Conservation (phyloP, 1,140 invertebrate species). For the Drosophila tsacasi region DNA sequence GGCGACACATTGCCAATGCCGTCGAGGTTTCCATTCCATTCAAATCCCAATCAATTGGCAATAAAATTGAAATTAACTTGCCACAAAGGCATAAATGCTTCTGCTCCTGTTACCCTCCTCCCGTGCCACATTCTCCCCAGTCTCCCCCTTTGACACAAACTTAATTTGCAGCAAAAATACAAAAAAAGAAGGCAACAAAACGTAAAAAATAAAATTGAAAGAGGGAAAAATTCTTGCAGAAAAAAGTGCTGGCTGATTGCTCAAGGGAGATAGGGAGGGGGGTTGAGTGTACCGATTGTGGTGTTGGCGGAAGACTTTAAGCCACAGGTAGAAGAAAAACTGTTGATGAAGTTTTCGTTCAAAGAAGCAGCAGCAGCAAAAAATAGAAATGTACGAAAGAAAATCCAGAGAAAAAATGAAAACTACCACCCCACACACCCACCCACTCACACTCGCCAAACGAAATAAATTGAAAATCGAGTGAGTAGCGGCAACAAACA, state of each 20-base stretch:
- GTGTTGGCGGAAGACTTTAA: constrained; percentile 65
- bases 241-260: constrained; percentile 67
- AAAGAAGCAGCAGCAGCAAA: constrained; percentile 51
- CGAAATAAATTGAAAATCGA: constrained; percentile 82
- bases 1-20: constrained; percentile 49
- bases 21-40: constrained; percentile 53
- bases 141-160: constrained; percentile 65
- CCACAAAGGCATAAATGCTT: constrained; percentile 77
- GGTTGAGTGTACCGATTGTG: constrained; percentile 21
- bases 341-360: constrained; percentile 78
- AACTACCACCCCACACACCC: constrained; percentile 5
- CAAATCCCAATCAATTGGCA: constrained; percentile 81
- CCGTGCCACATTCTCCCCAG: background rate
- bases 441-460: constrained; percentile 42
- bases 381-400: constrained; percentile 30
- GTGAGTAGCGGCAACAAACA: constrained; percentile 61
- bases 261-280: constrained; percentile 12
- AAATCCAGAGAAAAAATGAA: constrained; percentile 39
- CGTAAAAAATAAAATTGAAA: constrained; percentile 18
- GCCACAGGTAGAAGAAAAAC: constrained; percentile 79
- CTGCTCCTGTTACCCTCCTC: constrained; percentile 11
- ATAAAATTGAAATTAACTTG: constrained; percentile 83
- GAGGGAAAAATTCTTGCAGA: constrained; percentile 26
- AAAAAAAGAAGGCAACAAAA: constrained; percentile 49
- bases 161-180: constrained; percentile 73